These are phyloP conservation scores for Ichneumoninae sp. DNA, from an alignment of 2,888 invertebrate genomes.

Conservation along the genomic window DNA sequence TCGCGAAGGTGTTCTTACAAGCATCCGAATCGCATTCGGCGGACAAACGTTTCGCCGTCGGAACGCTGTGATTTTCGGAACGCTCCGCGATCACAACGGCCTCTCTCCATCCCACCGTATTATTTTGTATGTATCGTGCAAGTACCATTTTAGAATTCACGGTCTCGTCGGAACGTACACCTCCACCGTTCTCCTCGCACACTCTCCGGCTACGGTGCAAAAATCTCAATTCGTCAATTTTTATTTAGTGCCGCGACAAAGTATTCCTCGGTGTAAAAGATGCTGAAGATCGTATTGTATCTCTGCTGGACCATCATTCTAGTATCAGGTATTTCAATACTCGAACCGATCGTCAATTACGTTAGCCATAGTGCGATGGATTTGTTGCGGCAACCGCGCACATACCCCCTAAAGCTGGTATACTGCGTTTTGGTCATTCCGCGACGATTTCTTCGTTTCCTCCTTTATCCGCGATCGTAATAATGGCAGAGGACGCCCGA, in stretches of 20 bases:
- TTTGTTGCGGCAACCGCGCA: background rate
- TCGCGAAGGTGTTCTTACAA: slow-evolving; percentile 16
- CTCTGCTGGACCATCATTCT: slow-evolving; percentile 61
- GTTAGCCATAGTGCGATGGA: slow-evolving; percentile 3
- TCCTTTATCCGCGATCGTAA: background rate
- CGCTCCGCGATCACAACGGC: slow-evolving; percentile 18
- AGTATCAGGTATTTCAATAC: slow-evolving; percentile 62
- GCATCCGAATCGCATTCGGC: background rate
- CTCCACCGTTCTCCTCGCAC: slow-evolving; percentile 33
- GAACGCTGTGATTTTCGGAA: background rate
- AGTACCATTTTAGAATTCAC: slow-evolving; percentile 59
- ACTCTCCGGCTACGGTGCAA: slow-evolving; percentile 3
- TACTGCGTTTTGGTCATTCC: background rate
- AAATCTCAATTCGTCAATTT: slow-evolving; percentile 18
- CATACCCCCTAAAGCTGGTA: background rate
- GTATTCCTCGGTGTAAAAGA: slow-evolving; percentile 30
- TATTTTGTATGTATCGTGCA: slow-evolving; percentile 5
- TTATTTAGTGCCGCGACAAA: slow-evolving; percentile 34
- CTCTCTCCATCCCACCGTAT: slow-evolving; percentile 9
- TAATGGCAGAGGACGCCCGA: background rate
- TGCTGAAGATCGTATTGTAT: slow-evolving; percentile 59
- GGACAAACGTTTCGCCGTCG: background rate
- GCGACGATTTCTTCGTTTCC: background rate
- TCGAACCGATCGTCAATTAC: background rate
- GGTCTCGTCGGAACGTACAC: slow-evolving; percentile 59